Percentiles rank a stretch among this genome's conserved stretches.
phyloP scores from a whole-genome alignment of 2,797 vertebrate genomes.

The Euphonia xanthogaster region DNA sequence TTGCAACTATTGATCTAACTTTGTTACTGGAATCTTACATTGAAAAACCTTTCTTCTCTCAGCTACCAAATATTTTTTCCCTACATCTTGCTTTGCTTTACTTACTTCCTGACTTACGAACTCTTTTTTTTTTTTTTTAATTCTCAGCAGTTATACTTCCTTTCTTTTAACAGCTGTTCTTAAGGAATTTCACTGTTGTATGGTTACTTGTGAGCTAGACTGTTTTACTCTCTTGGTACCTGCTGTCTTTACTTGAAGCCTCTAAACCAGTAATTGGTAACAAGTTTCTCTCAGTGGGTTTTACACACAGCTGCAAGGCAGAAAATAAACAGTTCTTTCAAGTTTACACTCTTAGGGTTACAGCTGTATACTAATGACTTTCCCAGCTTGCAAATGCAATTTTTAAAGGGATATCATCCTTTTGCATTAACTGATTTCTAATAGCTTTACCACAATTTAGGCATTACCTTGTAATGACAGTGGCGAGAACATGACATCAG shows the following conservation, averaged over 20 bases:
- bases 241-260: slow-evolving; percentile 61
- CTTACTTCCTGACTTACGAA: not conserved
- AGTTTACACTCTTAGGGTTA: slow-evolving; percentile 47
- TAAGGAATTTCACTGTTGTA: slow-evolving; percentile 41
- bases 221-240: slow-evolving; percentile 56
- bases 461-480: not conserved
- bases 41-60: not conserved
- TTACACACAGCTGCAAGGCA: slow-evolving; percentile 67
- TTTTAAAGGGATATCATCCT: slow-evolving; percentile 49
- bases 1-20: not conserved
- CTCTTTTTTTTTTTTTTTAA: too few relatives aligned
- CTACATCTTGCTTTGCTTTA: not conserved
- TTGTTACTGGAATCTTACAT: not conserved
- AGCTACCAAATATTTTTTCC: not conserved
- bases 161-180: slow-evolving; percentile 29
- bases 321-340: slow-evolving; percentile 67
- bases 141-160: not conserved
- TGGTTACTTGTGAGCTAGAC: slow-evolving; percentile 40
- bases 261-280: slow-evolving; percentile 68
- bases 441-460: not conserved
- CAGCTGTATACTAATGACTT: slow-evolving; percentile 58
- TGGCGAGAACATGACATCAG: not conserved
- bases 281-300: slow-evolving; percentile 66
- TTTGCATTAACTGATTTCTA: not conserved
- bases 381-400: not conserved